Evolutionary conservation across 2,888 invertebrate genomes (phyloP).

Genomic region (Sinelater perroti): DNA sequence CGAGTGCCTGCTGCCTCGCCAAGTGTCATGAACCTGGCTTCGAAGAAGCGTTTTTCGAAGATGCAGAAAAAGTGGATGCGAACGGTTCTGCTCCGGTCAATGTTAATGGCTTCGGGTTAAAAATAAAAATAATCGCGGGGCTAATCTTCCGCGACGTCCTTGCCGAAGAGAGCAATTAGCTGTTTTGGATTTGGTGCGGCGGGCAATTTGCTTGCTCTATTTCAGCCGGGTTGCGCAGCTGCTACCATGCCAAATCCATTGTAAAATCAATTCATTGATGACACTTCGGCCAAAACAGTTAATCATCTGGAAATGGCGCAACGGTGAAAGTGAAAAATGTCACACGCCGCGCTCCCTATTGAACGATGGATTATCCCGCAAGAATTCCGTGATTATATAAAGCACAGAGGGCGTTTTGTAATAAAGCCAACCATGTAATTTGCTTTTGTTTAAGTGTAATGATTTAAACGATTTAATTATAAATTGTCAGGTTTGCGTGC

Average conservation of each 20-base stretch:
- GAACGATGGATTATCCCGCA: too few relatives aligned
- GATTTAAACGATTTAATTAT: conserved; percentile 6
- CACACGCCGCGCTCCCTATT: too few relatives aligned
- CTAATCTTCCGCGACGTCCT: not conserved
- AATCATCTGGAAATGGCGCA: too few relatives aligned
- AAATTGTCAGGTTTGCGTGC: conserved; percentile 2
- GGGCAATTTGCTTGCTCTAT: too few relatives aligned
- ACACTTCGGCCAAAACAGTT: too few relatives aligned
- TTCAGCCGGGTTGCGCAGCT: too few relatives aligned
- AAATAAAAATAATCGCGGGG: not conserved
- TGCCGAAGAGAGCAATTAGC: conserved; percentile 1
- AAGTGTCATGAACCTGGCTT: conserved; percentile 5
- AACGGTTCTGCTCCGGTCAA: not conserved
- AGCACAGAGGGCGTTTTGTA: too few relatives aligned
- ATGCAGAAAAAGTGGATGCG: not conserved
- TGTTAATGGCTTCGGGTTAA: not conserved
- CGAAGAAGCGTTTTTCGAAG: conserved; percentile 18
- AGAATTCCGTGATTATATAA: too few relatives aligned
- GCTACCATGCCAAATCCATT: too few relatives aligned
- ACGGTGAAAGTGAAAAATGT: too few relatives aligned
- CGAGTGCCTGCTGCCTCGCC: too few relatives aligned
- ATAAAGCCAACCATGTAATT: not conserved
- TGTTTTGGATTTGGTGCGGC: not conserved
- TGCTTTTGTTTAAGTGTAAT: not conserved
- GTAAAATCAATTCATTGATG: too few relatives aligned